Evolutionary conservation across 2,797 vertebrate species (phyloP), one percentile per base, ranked within the genome.

Genomic region (Picus viridis): DNA sequence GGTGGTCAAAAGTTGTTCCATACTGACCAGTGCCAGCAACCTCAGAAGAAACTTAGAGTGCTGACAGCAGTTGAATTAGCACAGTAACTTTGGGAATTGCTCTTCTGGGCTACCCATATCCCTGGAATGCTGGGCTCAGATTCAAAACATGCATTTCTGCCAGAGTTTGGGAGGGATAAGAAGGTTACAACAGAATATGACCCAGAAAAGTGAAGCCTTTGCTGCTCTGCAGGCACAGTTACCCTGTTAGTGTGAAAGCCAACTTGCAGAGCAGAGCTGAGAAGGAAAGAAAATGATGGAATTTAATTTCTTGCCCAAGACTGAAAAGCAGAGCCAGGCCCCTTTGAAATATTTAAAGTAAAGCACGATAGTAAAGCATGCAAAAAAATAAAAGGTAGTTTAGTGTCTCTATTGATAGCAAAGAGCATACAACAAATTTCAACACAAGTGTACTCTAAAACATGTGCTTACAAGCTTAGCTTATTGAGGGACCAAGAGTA

Each of bases 271-370:
- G 75, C 57, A 84, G 47, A 92, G 56, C 20, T 83, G 29, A 29
- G 53, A 81, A 88, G 53, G 39, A 69, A 85, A 87, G 43, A 15
- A 88, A 87, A 19, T 47, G 43, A 32, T 81, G 32, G 67, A 85
- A 89, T 62, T 83, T 49, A 75, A 41, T 83, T 88, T 95, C 58
- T 79, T 77, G 45, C 63, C 72, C 41, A 80, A 89, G 76, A 83
- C 34, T 70, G 49, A 76, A 92, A 94, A 92, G 23, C 53, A 24
- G 22, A n/a, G n/a, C n/a, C n/a, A n/a, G 47, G 30, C 19, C 29
- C 7, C 9, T 72, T 58, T 75, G 47, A 92, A 88, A 78, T 36
- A 67, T 39, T 80, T 71, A 77, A 74, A 70, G 53, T 16, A n/a
- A n/a, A n/a, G n/a, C n/a, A n/a, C n/a, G 1, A 67, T 63, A 86